A percentile compares a stretch with the other conserved stretches of the same genome.
Evolutionary conservation across 2,888 invertebrate genomes (phyloP).

Genomic region (Tinea semifulvella): DNA sequence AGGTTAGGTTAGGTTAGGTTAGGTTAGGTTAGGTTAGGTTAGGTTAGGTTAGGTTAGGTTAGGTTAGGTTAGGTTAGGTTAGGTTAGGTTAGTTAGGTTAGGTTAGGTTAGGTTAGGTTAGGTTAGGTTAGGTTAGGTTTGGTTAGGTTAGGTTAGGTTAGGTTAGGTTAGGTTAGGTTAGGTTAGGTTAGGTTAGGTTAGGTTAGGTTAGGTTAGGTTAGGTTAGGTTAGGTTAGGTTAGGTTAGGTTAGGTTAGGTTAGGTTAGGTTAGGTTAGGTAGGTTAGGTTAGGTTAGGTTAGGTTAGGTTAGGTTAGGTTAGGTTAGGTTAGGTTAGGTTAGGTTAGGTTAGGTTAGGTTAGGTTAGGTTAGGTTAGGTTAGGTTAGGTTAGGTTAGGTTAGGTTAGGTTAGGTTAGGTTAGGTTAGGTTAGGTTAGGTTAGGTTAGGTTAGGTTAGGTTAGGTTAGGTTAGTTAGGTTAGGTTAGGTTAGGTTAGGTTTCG

Average conservation of each 20-base stretch:
- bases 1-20: constrained; percentile 21
- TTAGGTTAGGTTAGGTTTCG: constrained; percentile 19
- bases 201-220: constrained; percentile 19
- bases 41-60: constrained; percentile 21
- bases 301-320: constrained; percentile 23
- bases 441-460: constrained; percentile 18
- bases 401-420: constrained; percentile 20
- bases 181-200: constrained; percentile 18
- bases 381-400: constrained; percentile 18
- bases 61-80: constrained; percentile 21
- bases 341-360: constrained; percentile 20
- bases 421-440: constrained; percentile 18
- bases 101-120: constrained; percentile 21
- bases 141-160: constrained; percentile 21
- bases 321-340: constrained; percentile 20
- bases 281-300: constrained; percentile 18
- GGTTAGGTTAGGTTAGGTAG: constrained; percentile 18
- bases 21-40: constrained; percentile 21
- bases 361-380: constrained; percentile 19
- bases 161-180: constrained; percentile 21
- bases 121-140: constrained; percentile 21
- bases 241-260: constrained; percentile 19
- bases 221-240: constrained; percentile 19
- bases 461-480: constrained; percentile 19
- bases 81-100: constrained; percentile 20